Conservation (phyloP, 2,888 invertebrate species). For the Lasioglossum lativentre region DNA sequence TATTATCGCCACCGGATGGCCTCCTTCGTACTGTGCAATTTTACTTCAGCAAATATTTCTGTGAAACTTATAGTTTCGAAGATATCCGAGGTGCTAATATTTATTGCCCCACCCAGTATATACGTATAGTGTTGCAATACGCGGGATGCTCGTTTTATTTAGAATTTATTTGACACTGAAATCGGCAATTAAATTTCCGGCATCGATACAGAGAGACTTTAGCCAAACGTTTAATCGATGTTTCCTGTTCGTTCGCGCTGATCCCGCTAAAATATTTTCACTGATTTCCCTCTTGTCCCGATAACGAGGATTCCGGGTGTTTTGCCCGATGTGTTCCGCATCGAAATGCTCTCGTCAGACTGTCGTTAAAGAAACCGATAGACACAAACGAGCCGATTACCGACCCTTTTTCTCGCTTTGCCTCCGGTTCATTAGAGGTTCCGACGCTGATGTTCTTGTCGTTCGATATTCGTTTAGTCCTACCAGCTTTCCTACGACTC, state of each 20-base stretch:
- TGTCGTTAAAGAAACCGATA: conserved; percentile 34
- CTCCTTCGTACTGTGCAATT: too few species aligned
- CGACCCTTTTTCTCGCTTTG: background rate
- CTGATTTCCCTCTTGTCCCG: conserved; percentile 25
- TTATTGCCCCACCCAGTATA: too few species aligned
- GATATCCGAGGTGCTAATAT: too few species aligned
- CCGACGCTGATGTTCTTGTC: conserved; percentile 14
- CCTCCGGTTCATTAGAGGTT: conserved; percentile 27
- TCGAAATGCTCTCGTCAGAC: conserved; percentile 24
- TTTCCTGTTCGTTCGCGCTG: conserved; percentile 23
- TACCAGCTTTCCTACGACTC: background rate
- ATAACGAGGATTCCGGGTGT: conserved; percentile 34
- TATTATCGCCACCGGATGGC: too few species aligned
- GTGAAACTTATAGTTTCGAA: too few species aligned
- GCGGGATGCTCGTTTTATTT: background rate
- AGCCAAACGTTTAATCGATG: conserved; percentile 21
- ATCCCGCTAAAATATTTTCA: conserved; percentile 43
- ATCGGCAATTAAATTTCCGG: background rate
- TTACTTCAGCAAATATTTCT: too few species aligned
- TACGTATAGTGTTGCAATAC: background rate
- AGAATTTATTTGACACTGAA: background rate
- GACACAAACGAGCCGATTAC: conserved; percentile 52
- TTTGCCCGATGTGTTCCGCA: conserved; percentile 31
- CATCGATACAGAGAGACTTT: background rate
- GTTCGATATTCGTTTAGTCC: background rate